A percentile compares a stretch with the other conserved stretches of the same genome.
These are phyloP conservation scores for Plemyria rubiginata DNA, from an alignment of 2,888 invertebrate species.

Conservation along the genomic window DNA sequence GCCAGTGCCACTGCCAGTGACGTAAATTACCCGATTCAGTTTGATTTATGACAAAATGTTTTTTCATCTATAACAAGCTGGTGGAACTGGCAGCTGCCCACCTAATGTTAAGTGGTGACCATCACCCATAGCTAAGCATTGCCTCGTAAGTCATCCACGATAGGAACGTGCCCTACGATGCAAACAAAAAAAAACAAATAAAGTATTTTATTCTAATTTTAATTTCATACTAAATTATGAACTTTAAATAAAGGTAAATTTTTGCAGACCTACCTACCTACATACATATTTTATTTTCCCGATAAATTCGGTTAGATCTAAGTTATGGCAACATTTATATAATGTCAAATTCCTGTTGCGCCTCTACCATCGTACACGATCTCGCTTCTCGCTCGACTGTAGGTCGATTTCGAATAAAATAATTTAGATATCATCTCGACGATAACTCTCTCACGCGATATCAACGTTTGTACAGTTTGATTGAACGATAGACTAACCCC, in stretches of 20 bases:
- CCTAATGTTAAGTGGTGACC: too few species aligned
- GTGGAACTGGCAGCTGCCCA: too few species aligned
- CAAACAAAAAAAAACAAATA: too few species aligned
- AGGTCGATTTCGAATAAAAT: constrained; percentile 27
- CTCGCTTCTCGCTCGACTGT: too few species aligned
- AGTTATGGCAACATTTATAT: constrained; percentile 48
- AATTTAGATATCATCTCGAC: neutral
- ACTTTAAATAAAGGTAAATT: too few species aligned
- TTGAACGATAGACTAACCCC: neutral
- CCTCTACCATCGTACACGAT: constrained; percentile 33
- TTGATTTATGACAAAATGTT: neutral
- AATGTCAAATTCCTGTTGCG: constrained; percentile 44
- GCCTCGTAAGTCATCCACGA: too few species aligned
- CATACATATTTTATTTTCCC: neutral
- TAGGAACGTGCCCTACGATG: too few species aligned
- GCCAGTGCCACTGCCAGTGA: constrained; percentile 46
- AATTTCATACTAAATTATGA: too few species aligned
- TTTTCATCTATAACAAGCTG: too few species aligned
- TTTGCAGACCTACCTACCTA: too few species aligned
- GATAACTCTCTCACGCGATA: neutral
- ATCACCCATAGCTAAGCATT: too few species aligned
- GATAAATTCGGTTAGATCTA: constrained; percentile 1
- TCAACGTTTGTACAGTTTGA: neutral
- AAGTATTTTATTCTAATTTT: too few species aligned
- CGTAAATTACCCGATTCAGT: constrained; percentile 11